Conservation (phyloP, 2,797 vertebrate genomes). For the Taenioides sp. region DNA sequence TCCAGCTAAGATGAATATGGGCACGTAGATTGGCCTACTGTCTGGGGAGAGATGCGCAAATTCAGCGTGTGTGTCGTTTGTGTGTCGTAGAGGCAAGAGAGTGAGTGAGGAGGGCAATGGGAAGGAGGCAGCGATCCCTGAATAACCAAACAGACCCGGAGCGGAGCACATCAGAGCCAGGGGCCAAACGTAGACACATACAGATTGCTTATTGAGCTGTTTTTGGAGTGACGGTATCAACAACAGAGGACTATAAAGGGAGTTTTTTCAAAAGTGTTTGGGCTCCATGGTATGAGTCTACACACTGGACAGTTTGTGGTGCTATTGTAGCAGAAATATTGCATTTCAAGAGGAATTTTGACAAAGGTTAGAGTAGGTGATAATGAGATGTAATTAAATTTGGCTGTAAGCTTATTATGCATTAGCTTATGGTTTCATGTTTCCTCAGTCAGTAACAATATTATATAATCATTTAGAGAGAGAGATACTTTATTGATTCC, state of each 20-base stretch:
- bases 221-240: constrained; percentile 61
- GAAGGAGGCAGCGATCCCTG: constrained; percentile 62
- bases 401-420: background rate
- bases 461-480: too few relatives aligned
- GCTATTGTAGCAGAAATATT: too few relatives aligned
- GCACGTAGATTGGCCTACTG: constrained; percentile 68
- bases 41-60: constrained; percentile 67
- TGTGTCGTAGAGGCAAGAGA: constrained; percentile 38
- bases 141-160: constrained; percentile 70
- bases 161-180: constrained; percentile 56
- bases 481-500: too few relatives aligned
- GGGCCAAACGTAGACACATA: constrained; percentile 60
- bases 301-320: background rate
- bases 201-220: constrained; percentile 68
- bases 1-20: constrained; percentile 74
- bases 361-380: background rate
- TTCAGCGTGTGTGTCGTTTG: constrained; percentile 48
- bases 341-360: background rate
- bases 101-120: constrained; percentile 48
- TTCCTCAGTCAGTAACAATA: background rate
- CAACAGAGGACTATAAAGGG: constrained; percentile 29
- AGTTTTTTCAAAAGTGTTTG: constrained; percentile 28
- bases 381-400: background rate
- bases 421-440: background rate
- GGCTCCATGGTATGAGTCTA: constrained; percentile 6